phyloP scores from a whole-genome alignment of 2,113 vertebrate genomes.

The Brienomyrus brachyistius region DNA sequence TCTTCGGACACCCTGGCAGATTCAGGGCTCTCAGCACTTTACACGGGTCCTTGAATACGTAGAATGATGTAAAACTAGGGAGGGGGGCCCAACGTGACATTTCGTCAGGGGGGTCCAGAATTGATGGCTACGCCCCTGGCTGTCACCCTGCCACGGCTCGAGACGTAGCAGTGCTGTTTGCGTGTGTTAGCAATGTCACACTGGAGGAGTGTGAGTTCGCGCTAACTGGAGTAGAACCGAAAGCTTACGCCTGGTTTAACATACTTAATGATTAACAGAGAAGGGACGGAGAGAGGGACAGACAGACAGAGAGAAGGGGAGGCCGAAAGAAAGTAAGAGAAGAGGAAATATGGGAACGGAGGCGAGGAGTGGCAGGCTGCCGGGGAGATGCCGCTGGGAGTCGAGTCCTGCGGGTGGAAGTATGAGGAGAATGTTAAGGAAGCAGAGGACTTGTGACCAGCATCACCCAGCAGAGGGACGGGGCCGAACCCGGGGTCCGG shows the following conservation, averaged over 20 bases:
- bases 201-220: not conserved
- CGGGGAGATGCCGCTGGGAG: not conserved
- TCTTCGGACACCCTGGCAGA: not conserved
- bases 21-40: not conserved
- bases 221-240: not conserved
- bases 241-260: conserved; percentile 28
- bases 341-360: conserved; percentile 4
- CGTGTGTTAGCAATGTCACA: not conserved
- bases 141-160: not conserved
- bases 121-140: not conserved
- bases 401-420: not conserved
- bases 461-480: conserved; percentile 20
- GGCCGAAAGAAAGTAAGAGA: not conserved
- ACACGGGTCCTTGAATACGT: not conserved
- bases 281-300: conserved; percentile 20
- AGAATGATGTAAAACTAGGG: not conserved
- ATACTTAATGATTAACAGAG: conserved; percentile 62
- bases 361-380: conserved; percentile 11
- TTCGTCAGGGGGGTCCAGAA: not conserved
- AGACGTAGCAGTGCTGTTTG: not conserved
- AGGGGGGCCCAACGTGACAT: not conserved
- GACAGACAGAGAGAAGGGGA: not conserved
- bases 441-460: conserved; percentile 22
- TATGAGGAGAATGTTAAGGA: not conserved
- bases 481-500: conserved; percentile 24